Conservation (phyloP, 2,888 invertebrate species). For the Drosophila macrothrix region DNA sequence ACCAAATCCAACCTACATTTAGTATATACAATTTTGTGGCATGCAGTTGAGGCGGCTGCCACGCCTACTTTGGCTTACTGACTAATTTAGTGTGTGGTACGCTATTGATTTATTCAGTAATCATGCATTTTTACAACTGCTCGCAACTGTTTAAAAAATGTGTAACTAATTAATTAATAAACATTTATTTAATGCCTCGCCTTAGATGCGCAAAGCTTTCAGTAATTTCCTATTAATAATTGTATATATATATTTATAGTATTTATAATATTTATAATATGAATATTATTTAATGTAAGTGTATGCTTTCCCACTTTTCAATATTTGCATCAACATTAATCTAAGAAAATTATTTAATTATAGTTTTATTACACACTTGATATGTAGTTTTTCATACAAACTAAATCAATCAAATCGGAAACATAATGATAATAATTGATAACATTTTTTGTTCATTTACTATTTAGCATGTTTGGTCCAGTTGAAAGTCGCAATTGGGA, state of each 20-base stretch:
- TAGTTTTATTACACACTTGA: conserved; percentile 66
- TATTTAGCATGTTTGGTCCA: conserved; percentile 66
- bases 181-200: conserved; percentile 33
- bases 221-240: conserved; percentile 20
- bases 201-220: conserved; percentile 28
- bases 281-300: conserved; percentile 61
- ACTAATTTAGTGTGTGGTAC: conserved; percentile 79
- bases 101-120: conserved; percentile 61
- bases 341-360: conserved; percentile 53
- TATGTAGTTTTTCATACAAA: conserved; percentile 67
- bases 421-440: conserved; percentile 1
- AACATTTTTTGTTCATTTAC: conserved; percentile 12
- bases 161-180: conserved; percentile 44
- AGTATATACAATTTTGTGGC: conserved; percentile 40
- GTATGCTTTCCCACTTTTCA: conserved; percentile 75
- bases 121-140: conserved; percentile 32
- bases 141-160: conserved; percentile 29
- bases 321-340: conserved; percentile 57
- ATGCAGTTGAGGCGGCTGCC: conserved; percentile 39
- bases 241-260: conserved; percentile 26
- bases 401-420: conserved; percentile 26
- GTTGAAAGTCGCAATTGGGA: conserved; percentile 48
- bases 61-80: conserved; percentile 60
- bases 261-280: conserved; percentile 22
- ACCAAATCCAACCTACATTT: conserved; percentile 4